These are phyloP conservation scores for Nysson spinosus DNA, from an alignment of 2,888 invertebrate genomes.

Conservation along the genomic window DNA sequence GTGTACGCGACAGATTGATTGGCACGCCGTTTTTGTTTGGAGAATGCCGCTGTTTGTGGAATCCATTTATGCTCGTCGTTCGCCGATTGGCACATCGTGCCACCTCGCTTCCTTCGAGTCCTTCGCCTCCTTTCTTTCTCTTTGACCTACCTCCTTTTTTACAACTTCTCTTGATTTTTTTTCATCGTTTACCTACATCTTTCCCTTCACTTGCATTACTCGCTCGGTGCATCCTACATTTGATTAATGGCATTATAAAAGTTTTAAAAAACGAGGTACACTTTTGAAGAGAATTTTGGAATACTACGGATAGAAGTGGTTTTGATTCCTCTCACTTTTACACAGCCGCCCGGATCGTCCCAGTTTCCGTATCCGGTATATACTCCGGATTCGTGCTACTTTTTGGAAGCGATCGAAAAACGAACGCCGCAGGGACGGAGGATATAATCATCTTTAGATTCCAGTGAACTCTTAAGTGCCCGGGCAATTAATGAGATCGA, in stretches of 20 bases:
- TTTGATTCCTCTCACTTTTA: background rate
- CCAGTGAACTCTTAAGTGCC: constrained; percentile 25
- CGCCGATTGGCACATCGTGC: constrained; percentile 56
- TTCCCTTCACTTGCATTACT: too few species aligned
- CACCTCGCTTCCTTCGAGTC: background rate
- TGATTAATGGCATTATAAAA: too few species aligned
- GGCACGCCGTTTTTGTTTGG: constrained; percentile 62
- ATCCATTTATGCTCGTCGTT: constrained; percentile 65
- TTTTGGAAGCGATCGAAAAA: constrained; percentile 13
- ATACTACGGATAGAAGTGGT: too few species aligned
- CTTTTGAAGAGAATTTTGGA: background rate
- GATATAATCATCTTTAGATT: constrained; percentile 18
- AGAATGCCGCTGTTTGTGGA: constrained; percentile 64
- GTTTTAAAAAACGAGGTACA: background rate
- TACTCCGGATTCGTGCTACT: constrained; percentile 34
- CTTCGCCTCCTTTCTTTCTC: constrained; percentile 13
- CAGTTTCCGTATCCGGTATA: constrained; percentile 17
- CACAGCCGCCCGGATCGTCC: constrained; percentile 14
- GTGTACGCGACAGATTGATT: constrained; percentile 62
- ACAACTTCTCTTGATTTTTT: background rate
- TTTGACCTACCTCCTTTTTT: background rate
- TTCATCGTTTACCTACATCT: background rate
- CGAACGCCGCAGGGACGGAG: constrained; percentile 11
- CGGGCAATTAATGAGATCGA: constrained; percentile 36
- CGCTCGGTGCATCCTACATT: too few species aligned